phyloP scores from a whole-genome alignment of 2,888 invertebrate genomes.

The Microplitis deprimator region DNA sequence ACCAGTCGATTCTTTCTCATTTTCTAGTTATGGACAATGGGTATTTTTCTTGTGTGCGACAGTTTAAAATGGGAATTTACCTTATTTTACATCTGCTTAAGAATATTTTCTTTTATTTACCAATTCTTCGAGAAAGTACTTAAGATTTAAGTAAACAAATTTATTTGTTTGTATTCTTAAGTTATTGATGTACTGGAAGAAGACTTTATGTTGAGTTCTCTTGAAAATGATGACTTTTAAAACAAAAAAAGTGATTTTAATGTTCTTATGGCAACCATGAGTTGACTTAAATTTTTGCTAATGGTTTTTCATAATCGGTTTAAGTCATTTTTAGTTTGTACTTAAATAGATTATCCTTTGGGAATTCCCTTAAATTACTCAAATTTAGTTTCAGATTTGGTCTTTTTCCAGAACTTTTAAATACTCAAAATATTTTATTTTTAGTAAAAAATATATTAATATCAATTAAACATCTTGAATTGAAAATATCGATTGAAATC shows the following conservation, averaged over 20 bases:
- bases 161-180: conserved; percentile 11
- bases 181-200: background rate
- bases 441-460: background rate
- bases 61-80: conserved; percentile 28
- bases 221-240: conserved; percentile 22
- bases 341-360: background rate
- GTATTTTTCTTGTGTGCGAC: conserved; percentile 23
- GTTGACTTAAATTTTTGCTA: conserved; percentile 17
- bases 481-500: background rate
- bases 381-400: conserved; percentile 6
- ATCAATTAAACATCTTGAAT: background rate
- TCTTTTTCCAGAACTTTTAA: background rate
- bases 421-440: background rate
- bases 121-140: background rate
- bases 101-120: background rate
- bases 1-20: conserved; percentile 25
- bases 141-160: background rate
- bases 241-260: background rate
- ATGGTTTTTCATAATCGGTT: background rate
- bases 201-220: conserved; percentile 11
- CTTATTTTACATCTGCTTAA: conserved; percentile 10
- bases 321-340: background rate
- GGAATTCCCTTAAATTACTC: background rate
- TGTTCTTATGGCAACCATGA: conserved; percentile 26
- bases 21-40: conserved; percentile 12